These are phyloP conservation scores for Stigmatopora nigra DNA, from an alignment of 2,113 vertebrate genomes.

Conservation along the genomic window DNA sequence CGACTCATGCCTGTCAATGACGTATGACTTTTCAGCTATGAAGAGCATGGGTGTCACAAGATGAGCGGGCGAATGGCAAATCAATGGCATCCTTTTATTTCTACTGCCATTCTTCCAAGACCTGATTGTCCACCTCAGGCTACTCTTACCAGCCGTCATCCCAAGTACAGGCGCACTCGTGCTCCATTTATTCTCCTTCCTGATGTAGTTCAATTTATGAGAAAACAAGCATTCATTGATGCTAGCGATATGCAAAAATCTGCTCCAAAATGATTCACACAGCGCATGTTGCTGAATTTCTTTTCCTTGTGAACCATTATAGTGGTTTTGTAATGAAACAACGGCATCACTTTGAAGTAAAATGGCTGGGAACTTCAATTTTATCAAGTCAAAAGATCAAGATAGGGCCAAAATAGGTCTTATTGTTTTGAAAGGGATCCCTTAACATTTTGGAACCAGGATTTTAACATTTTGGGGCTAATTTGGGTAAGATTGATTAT, in stretches of 20 bases:
- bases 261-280: background rate
- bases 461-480: too few relatives aligned
- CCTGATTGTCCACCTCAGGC: constrained; percentile 42
- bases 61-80: constrained; percentile 36
- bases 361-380: too few relatives aligned
- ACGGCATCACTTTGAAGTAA: too few relatives aligned
- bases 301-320: too few relatives aligned
- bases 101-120: constrained; percentile 6
- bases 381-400: too few relatives aligned
- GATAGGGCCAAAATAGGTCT: too few relatives aligned
- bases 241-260: background rate
- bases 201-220: constrained; percentile 3
- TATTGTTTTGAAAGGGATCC: too few relatives aligned
- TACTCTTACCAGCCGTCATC: constrained; percentile 1
- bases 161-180: background rate
- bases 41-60: constrained; percentile 57
- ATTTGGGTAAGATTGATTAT: too few relatives aligned
- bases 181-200: constrained; percentile 4
- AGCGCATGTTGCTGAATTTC: too few relatives aligned
- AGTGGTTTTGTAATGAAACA: too few relatives aligned
- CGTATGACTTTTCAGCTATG: constrained; percentile 44
- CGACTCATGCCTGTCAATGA: constrained; percentile 34
- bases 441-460: too few relatives aligned
- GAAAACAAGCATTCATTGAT: background rate
- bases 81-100: constrained; percentile 65